Evolutionary conservation across 2,888 invertebrate species (phyloP), one percentile per base, ranked within the genome.

Genomic region (Taphrorychus bicolor): DNA sequence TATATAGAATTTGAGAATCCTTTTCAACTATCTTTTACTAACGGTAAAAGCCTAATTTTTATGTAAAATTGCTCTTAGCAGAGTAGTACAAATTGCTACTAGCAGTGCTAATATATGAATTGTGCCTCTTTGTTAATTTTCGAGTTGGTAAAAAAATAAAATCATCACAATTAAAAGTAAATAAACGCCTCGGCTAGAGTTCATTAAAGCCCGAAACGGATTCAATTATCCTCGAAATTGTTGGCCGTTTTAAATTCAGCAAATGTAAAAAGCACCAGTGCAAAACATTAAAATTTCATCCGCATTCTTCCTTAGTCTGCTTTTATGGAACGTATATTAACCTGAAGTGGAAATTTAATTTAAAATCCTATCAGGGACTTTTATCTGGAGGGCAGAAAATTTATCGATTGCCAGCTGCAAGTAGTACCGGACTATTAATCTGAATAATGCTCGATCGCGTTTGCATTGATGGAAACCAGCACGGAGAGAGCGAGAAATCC

Each of bases 261-360:
- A 32, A 32, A 32, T 32, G 32, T 32, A 11, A 32, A 32, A 32
- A 32, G 32, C 32, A 32, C 32, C 32, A 32, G 32, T 32, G 45
- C 45, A 17, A 45, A 45, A 45, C 45, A 45, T 45, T 45, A 45
- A 45, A 45, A 45, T 45, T 45, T 14, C 45, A 17, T 45, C 17
- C 45, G 45, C 45, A 45, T 45, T 14, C 4, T 45, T 17, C 45
- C 16, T 14, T 7, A 45, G 17, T 45, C 45, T 45, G 14, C 17
- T 45, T 45, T 16, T 45, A 17, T 17, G 16, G 45, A 45, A 45
- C 45, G 45, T 45, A 45, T 45, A 45, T 45, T 45, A 45, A 45
- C 14, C 45, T 17, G 45, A 45, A 45, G 45, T 16, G 45, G 45
- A 45, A 45, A 45, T 45, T 45, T 45, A 45, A 45, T 45, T 45